Percentiles rank a stretch among this genome's conserved stretches.
These are phyloP conservation scores for Bombus turneri DNA, from an alignment of 1,140 invertebrate genomes.

Conservation along the genomic window DNA sequence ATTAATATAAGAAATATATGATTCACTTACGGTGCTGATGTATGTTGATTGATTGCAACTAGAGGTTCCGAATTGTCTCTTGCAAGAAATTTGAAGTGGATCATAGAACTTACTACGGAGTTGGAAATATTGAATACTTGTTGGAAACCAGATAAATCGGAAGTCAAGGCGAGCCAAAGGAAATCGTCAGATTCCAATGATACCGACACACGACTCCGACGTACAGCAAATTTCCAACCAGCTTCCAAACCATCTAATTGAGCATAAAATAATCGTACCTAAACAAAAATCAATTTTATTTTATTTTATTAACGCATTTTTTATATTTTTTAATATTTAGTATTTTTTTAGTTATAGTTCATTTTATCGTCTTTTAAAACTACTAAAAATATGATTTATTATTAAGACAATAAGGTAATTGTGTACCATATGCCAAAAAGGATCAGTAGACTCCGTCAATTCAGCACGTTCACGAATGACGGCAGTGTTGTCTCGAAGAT, in stretches of 20 bases:
- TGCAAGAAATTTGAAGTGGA: slow-evolving; percentile 72
- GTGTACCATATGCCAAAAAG: slow-evolving; percentile 91
- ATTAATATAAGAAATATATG: neutral
- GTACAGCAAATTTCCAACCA: slow-evolving; percentile 87
- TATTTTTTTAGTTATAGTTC: neutral
- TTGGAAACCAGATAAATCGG: slow-evolving; percentile 90
- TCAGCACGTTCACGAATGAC: slow-evolving; percentile 85
- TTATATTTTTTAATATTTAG: neutral
- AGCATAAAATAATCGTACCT: slow-evolving; percentile 87
- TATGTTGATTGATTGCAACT: slow-evolving; percentile 85
- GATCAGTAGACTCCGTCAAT: slow-evolving; percentile 81
- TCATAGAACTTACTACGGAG: slow-evolving; percentile 65
- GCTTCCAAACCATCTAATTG: slow-evolving; percentile 87
- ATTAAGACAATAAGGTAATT: neutral
- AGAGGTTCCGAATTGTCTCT: slow-evolving; percentile 65
- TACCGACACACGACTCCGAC: slow-evolving; percentile 84
- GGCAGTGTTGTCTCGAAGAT: slow-evolving; percentile 86
- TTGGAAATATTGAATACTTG: slow-evolving; percentile 72
- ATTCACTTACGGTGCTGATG: slow-evolving; percentile 85
- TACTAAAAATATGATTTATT: neutral
- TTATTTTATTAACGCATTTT: neutral
- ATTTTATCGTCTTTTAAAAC: neutral
- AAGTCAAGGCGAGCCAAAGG: slow-evolving; percentile 88
- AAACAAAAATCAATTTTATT: slow-evolving; percentile 49
- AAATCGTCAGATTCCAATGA: slow-evolving; percentile 86